A percentile compares a stretch with the other conserved stretches of the same genome.
These are phyloP conservation scores for Aporophyla lueneburgensis DNA, from an alignment of 2,888 invertebrate species.

Conservation along the genomic window DNA sequence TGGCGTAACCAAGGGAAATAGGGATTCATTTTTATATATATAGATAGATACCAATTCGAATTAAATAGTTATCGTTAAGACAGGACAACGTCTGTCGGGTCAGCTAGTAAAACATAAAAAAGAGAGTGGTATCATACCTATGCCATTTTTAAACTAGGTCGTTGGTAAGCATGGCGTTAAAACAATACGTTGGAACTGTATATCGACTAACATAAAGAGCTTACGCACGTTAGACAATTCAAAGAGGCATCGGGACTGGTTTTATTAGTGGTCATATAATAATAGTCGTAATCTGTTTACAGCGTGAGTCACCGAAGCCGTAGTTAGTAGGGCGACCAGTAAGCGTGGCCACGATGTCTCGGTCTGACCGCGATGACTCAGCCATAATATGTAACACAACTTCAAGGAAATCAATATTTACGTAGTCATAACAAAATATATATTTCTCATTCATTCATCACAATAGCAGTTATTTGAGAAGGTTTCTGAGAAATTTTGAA, in stretches of 20 bases:
- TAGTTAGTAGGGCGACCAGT: conserved; percentile 62
- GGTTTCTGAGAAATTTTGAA: not conserved
- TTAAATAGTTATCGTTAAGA: too few relatives aligned
- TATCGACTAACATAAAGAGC: not conserved
- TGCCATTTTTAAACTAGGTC: not conserved
- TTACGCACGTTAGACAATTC: conserved; percentile 22
- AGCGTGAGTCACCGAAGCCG: conserved; percentile 68
- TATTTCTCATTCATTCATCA: not conserved
- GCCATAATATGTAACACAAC: not conserved
- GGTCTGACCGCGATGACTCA: conserved; percentile 36
- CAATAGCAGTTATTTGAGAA: not conserved
- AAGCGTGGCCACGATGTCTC: not conserved
- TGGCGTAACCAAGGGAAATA: too few relatives aligned
- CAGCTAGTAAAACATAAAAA: too few relatives aligned
- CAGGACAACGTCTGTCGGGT: too few relatives aligned
- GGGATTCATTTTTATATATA: too few relatives aligned
- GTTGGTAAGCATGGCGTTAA: not conserved
- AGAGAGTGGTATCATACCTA: too few relatives aligned
- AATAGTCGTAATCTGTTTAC: conserved; percentile 53
- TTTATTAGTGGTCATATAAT: conserved; percentile 46
- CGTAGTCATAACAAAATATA: conserved; percentile 15
- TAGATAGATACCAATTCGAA: too few relatives aligned
- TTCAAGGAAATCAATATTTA: conserved; percentile 12
- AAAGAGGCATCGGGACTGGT: conserved; percentile 30
- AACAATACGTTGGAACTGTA: not conserved